Evolutionary conservation across 2,888 invertebrate genomes (phyloP).

Genomic region (Hydriomena furcata): DNA sequence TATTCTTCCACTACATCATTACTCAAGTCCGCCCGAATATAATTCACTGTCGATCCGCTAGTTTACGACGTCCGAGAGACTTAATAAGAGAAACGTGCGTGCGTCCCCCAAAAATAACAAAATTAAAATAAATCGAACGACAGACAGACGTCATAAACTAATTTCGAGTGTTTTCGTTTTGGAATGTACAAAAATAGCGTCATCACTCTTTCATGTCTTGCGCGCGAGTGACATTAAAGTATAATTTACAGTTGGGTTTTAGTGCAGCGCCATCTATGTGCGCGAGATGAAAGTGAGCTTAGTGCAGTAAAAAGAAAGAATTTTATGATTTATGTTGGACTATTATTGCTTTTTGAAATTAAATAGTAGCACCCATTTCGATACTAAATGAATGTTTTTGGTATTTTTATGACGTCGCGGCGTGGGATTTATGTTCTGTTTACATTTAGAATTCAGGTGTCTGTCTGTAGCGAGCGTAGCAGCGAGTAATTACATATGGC

Average conservation of each 20-base stretch:
- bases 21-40: constrained; percentile 68
- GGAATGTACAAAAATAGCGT: constrained; percentile 77
- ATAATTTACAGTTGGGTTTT: constrained; percentile 71
- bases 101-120: constrained; percentile 78
- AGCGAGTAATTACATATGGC: constrained; percentile 22
- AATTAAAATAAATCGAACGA: constrained; percentile 84
- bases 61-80: constrained; percentile 66
- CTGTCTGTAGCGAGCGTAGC: constrained; percentile 11
- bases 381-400: constrained; percentile 48
- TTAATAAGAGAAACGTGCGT: constrained; percentile 68
- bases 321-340: constrained; percentile 68
- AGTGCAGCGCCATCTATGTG: constrained; percentile 74
- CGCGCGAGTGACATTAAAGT: constrained; percentile 77
- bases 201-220: constrained; percentile 81
- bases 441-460: constrained; percentile 36
- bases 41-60: constrained; percentile 71
- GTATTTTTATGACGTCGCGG: constrained; percentile 39
- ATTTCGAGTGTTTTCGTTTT: constrained; percentile 83
- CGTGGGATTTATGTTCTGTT: constrained; percentile 36
- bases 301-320: constrained; percentile 65
- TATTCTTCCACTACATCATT: constrained; percentile 55
- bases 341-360: constrained; percentile 65
- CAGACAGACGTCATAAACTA: constrained; percentile 83
- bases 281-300: constrained; percentile 69
- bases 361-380: constrained; percentile 56